phyloP scores from a whole-genome alignment of 2,888 invertebrate genomes.

The Agonum fuliginosum region DNA sequence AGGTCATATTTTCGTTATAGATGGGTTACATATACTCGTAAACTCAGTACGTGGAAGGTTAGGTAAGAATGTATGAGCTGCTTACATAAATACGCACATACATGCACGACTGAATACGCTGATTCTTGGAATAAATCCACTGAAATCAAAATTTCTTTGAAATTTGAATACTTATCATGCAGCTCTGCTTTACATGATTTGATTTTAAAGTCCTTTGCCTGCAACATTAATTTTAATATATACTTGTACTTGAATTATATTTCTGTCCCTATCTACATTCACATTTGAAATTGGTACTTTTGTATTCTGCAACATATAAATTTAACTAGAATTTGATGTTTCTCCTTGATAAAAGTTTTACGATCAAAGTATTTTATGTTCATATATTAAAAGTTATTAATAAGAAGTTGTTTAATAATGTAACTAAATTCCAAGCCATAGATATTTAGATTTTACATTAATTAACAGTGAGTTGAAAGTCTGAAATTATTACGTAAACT shows the following conservation, averaged over 20 bases:
- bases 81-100: background rate
- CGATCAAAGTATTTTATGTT: too few relatives aligned
- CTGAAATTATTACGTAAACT: too few relatives aligned
- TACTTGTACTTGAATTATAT: background rate
- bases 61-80: background rate
- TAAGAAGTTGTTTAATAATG: too few relatives aligned
- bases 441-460: too few relatives aligned
- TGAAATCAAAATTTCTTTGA: slow-evolving; percentile 1
- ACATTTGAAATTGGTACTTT: background rate
- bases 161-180: slow-evolving; percentile 21
- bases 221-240: slow-evolving; percentile 14
- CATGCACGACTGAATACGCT: background rate
- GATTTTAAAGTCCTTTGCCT: slow-evolving; percentile 4
- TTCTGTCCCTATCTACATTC: too few relatives aligned
- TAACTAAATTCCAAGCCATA: too few relatives aligned
- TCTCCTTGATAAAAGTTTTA: too few relatives aligned
- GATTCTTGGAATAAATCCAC: slow-evolving; percentile 8
- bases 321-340: too few relatives aligned
- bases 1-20: slow-evolving; percentile 15
- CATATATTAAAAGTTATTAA: too few relatives aligned
- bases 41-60: slow-evolving; percentile 14
- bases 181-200: background rate
- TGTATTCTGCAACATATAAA: too few relatives aligned
- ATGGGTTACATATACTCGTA: background rate
- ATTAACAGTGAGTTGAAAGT: too few relatives aligned